A percentile compares a stretch with the other conserved stretches of the same genome.
These are phyloP conservation scores for Papilio polyxenes DNA, from an alignment of 1,140 invertebrate species.

Conservation along the genomic window DNA sequence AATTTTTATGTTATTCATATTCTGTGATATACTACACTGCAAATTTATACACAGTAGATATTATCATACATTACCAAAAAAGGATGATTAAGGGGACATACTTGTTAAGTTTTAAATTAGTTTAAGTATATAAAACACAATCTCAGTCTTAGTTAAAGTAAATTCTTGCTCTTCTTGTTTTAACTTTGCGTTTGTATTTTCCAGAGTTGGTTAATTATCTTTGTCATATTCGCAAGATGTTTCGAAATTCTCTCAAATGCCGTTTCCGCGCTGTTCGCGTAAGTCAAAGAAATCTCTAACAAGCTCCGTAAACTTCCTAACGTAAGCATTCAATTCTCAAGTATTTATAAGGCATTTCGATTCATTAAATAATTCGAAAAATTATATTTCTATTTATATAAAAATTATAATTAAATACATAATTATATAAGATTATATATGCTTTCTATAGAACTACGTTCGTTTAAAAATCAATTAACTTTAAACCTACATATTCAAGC, in stretches of 20 bases:
- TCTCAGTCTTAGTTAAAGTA: not conserved
- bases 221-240: conserved; percentile 29
- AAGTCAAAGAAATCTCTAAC: conserved; percentile 30
- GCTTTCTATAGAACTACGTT: too few species aligned
- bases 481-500: not conserved
- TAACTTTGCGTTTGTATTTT: conserved; percentile 24
- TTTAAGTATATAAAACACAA: not conserved
- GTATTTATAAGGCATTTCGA: not conserved
- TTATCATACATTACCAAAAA: too few species aligned
- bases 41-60: too few species aligned
- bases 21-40: too few species aligned
- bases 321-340: conserved; percentile 11
- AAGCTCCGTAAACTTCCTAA: conserved; percentile 34
- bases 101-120: not conserved
- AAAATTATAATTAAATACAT: too few species aligned
- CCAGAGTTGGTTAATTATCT: not conserved
- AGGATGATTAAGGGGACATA: not conserved
- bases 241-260: conserved; percentile 14
- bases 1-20: too few species aligned
- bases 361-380: not conserved
- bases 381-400: too few species aligned
- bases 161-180: conserved; percentile 14
- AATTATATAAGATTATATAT: too few species aligned
- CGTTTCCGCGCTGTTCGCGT: conserved; percentile 17
- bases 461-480: too few species aligned